Base-by-base conservation (phyloP, 2,113 vertebrate genomes). In the Enhydra lutris region DNA sequence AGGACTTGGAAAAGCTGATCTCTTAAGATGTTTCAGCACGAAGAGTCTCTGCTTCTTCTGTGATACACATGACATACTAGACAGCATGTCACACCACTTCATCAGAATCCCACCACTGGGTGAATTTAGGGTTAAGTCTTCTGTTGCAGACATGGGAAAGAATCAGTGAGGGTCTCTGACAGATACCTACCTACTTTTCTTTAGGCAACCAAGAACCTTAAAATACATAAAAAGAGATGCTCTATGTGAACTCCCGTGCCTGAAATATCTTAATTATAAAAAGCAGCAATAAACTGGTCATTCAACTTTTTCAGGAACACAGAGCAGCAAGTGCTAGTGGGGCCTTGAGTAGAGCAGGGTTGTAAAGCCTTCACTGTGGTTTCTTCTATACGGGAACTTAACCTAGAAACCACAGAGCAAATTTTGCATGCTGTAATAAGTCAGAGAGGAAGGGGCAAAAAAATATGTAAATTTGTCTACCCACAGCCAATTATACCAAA, bases 351-450 rank as follows among this genome's bases (percentile, higher is more conserved):
- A 96, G 17, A 65, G 78, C 17, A n/a, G 26, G 52, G 29, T 52
- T 83, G 34, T 6, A 21, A 93, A 83, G 74, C 59, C 63, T 59
- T 31, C 83, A 59, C 26, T 84, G 85, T 79, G 59, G 42, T 95
- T 91, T 94, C 79, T 86, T 90, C 92, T 92, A 47, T 26, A 95
- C 31, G 82, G 95, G 87, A 98, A 96, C 90, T 96, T 96, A 78
- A 79, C 55, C 89, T 89, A 97, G 83, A 97, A 96, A 96, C 95
- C 97, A 96, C 95, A 97, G 87, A 84, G 88, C 73, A 74, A 96
- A 92, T 50, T 92, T 71, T 96, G 73, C 71, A 86, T 87, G 78
- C 55, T 96, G 74, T 67, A 96, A 67, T 96, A 96, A 88, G 65
- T 94, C 79, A 97, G 47, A 84, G 88, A 94, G 91, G 95, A 95